Evolutionary conservation across 2,888 invertebrate genomes (phyloP).

Genomic region (Temnothorax ravouxi): DNA sequence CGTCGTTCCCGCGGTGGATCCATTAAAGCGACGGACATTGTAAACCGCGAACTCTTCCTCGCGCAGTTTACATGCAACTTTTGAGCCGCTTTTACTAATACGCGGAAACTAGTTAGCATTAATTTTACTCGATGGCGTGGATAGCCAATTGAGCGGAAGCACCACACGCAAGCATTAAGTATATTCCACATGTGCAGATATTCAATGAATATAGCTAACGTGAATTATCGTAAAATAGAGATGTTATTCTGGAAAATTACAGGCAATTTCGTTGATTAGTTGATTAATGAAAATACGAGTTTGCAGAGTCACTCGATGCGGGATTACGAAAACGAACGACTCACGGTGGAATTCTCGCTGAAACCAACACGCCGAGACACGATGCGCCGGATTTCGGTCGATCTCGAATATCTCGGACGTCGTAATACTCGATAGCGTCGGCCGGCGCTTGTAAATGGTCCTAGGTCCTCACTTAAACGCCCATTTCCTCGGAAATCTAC

Average conservation of each 20-base stretch:
- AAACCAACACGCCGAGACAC: not conserved
- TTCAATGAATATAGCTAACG: not conserved
- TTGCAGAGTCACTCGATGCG: not conserved
- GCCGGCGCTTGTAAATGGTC: conserved; percentile 72
- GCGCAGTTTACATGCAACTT: not conserved
- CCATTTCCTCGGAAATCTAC: conserved; percentile 86
- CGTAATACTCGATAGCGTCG: conserved; percentile 62
- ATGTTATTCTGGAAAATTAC: not conserved
- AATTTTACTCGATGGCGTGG: not conserved
- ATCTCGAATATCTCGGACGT: conserved; percentile 31
- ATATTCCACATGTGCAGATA: not conserved
- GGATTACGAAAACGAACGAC: not conserved
- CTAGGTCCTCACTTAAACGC: conserved; percentile 80
- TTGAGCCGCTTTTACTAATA: not conserved
- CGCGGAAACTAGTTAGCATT: not conserved
- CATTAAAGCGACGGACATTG: conserved; percentile 79
- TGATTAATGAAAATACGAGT: not conserved
- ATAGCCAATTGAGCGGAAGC: not conserved
- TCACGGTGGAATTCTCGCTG: not conserved
- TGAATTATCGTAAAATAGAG: not conserved
- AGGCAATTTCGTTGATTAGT: not conserved
- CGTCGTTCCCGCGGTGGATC: conserved; percentile 60
- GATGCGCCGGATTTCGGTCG: conserved; percentile 11
- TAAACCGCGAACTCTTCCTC: conserved; percentile 76
- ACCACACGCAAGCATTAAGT: not conserved